These are phyloP conservation scores for Nothoprocta pentlandii DNA, from an alignment of 2,113 vertebrate species.

Conservation along the genomic window DNA sequence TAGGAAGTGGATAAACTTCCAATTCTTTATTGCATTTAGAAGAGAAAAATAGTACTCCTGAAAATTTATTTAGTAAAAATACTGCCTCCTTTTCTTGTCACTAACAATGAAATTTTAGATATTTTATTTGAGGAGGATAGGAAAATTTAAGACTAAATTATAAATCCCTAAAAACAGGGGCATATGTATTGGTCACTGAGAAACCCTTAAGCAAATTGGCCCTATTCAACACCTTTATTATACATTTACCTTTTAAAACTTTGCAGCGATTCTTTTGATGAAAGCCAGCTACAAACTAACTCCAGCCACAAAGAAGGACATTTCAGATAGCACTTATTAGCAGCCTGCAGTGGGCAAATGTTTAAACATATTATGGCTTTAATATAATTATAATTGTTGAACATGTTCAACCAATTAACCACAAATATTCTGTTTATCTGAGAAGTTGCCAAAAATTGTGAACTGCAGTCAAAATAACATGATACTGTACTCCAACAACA, in stretches of 20 bases:
- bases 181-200: background rate
- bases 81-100: background rate
- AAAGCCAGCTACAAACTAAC: slow-evolving; percentile 9
- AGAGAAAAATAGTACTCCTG: background rate
- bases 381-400: slow-evolving; percentile 79
- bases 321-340: slow-evolving; percentile 36
- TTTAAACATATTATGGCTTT: slow-evolving; percentile 75
- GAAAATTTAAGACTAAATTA: background rate
- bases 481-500: slow-evolving; percentile 57
- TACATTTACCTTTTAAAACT: background rate
- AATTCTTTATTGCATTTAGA: slow-evolving; percentile 6
- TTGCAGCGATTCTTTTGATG: background rate
- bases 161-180: background rate
- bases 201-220: background rate
- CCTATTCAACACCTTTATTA: background rate
- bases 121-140: background rate
- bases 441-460: slow-evolving; percentile 74
- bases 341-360: slow-evolving; percentile 70
- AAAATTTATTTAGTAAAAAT: slow-evolving; percentile 27
- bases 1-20: background rate
- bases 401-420: slow-evolving; percentile 79
- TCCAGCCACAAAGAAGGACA: slow-evolving; percentile 41
- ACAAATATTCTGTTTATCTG: slow-evolving; percentile 80
- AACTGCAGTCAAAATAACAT: slow-evolving; percentile 73
- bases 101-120: background rate